Conservation (phyloP, 1,140 invertebrate genomes). For the Pomacea maculata region DNA sequence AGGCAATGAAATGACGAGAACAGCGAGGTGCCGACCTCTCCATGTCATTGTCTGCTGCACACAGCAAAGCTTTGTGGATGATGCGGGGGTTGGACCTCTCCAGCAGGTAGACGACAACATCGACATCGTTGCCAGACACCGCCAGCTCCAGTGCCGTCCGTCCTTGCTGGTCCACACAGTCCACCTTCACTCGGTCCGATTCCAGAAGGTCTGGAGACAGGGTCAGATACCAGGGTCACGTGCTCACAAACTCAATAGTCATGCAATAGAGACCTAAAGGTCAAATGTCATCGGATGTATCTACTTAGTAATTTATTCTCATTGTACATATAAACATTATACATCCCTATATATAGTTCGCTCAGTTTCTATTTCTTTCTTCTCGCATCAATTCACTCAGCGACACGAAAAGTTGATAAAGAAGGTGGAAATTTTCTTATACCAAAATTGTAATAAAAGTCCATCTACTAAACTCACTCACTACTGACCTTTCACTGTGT, state of each 20-base stretch:
- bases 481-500: slow-evolving; percentile 35
- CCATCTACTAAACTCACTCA: neutral
- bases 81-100: slow-evolving; percentile 29
- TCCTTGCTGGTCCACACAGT: slow-evolving; percentile 45
- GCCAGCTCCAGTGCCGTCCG: slow-evolving; percentile 49
- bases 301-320: too few species aligned
- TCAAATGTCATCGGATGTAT: too few species aligned
- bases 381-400: too few species aligned
- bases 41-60: slow-evolving; percentile 45
- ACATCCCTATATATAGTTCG: too few species aligned
- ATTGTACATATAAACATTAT: too few species aligned
- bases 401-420: neutral
- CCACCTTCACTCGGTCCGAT: slow-evolving; percentile 34
- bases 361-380: too few species aligned
- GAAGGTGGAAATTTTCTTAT: neutral
- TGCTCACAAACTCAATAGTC: too few species aligned
- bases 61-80: slow-evolving; percentile 48
- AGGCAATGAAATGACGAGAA: too few species aligned
- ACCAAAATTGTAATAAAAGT: neutral
- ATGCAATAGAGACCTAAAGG: too few species aligned
- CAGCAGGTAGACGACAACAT: slow-evolving; percentile 40
- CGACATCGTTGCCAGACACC: slow-evolving; percentile 40
- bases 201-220: slow-evolving; percentile 31
- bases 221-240: neutral
- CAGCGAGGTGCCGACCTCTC: slow-evolving; percentile 12